These are phyloP conservation scores for Silurus asotus DNA, from an alignment of 2,113 vertebrate species.

Conservation along the genomic window DNA sequence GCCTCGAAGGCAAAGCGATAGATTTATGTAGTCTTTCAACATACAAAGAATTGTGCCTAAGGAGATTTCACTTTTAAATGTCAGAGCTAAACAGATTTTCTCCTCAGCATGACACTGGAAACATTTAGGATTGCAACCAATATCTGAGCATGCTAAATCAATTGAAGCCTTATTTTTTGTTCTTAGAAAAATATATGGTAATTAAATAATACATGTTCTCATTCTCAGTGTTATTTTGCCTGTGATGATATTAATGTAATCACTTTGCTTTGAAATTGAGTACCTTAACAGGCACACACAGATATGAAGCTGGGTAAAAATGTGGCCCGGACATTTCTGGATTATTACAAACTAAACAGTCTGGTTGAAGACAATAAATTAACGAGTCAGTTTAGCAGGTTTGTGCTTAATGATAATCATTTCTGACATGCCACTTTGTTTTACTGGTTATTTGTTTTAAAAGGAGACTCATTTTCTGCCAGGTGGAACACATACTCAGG, in stretches of 20 bases:
- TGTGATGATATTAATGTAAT: background rate
- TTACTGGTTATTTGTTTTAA: background rate
- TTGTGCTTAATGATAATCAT: background rate
- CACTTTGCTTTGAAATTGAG: background rate
- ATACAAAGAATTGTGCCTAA: constrained; percentile 46
- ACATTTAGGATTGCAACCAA: constrained; percentile 31
- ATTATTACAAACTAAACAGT: constrained; percentile 91
- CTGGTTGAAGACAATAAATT: constrained; percentile 75
- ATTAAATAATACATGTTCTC: constrained; percentile 16
- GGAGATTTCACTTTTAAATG: constrained; percentile 49
- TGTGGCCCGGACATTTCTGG: constrained; percentile 91
- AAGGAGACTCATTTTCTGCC: background rate
- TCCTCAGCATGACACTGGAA: constrained; percentile 23
- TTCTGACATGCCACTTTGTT: background rate
- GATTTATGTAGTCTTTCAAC: constrained; percentile 44
- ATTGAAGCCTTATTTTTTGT: constrained; percentile 15
- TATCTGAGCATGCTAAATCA: constrained; percentile 37
- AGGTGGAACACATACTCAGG: background rate
- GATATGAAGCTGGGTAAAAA: constrained; percentile 97
- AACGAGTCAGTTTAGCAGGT: constrained; percentile 72
- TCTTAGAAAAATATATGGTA: background rate
- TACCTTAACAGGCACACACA: constrained; percentile 79
- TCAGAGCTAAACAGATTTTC: constrained; percentile 37
- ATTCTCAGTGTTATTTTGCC: constrained; percentile 1
- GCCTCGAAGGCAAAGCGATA: constrained; percentile 38